Conservation (phyloP, 1,140 invertebrate genomes). For the Globodera ellingtonae region DNA sequence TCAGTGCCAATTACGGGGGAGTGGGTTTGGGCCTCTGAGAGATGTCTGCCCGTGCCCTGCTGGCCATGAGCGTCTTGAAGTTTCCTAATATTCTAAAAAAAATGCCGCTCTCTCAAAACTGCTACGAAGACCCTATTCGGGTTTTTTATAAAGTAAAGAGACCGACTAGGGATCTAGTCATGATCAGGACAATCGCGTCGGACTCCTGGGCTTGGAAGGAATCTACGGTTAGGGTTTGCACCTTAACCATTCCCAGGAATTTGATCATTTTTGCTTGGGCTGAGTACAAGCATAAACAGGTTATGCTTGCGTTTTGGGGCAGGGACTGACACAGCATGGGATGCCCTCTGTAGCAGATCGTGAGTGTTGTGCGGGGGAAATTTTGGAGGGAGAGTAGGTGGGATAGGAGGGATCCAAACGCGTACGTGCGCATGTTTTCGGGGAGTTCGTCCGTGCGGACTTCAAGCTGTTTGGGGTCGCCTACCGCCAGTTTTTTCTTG, state of each 20-base stretch:
- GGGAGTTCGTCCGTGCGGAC: neutral
- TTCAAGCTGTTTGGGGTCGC: neutral
- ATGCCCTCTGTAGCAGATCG: neutral
- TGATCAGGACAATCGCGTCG: neutral
- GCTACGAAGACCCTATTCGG: neutral
- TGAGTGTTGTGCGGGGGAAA: neutral
- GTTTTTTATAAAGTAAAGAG: neutral
- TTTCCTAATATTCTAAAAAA: neutral
- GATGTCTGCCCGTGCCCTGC: neutral
- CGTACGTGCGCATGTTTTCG: neutral
- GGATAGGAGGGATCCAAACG: neutral
- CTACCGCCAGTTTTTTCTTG: neutral
- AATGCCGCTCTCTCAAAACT: neutral
- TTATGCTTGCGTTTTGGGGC: neutral
- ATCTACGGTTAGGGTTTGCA: constrained; percentile 3
- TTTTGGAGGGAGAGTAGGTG: neutral
- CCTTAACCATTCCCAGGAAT: neutral
- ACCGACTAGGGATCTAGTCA: neutral
- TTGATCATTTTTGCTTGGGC: neutral
- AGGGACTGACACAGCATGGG: neutral
- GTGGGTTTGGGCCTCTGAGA: neutral
- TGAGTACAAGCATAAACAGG: neutral
- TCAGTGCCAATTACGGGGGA: neutral
- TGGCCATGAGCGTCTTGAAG: neutral
- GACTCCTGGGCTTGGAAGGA: neutral